Evolutionary conservation across 2,888 invertebrate species (phyloP).

Genomic region (Cephonodes hylas): DNA sequence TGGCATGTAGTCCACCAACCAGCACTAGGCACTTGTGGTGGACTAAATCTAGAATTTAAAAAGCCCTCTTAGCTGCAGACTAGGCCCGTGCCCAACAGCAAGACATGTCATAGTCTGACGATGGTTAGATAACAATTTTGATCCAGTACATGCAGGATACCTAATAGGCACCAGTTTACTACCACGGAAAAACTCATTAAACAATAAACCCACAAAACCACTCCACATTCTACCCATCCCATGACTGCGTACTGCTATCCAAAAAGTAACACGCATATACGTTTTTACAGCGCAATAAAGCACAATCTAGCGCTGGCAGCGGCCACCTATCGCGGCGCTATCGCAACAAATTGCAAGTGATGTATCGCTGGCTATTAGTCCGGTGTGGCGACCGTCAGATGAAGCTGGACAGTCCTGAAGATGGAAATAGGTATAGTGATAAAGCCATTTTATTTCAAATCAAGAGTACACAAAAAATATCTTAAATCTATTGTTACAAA

Average conservation of each 20-base stretch:
- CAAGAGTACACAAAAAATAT: too few species aligned
- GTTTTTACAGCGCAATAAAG: conserved; percentile 67
- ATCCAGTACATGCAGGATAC: too few species aligned
- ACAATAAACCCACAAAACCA: background rate
- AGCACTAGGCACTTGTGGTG: too few species aligned
- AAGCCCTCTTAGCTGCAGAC: too few species aligned
- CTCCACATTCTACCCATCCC: background rate
- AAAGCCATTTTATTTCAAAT: background rate
- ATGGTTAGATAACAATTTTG: too few species aligned
- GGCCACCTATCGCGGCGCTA: conserved; percentile 63
- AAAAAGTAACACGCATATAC: conserved; percentile 21
- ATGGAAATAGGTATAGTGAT: background rate
- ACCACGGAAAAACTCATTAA: too few species aligned
- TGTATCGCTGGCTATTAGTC: conserved; percentile 61
- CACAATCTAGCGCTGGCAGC: conserved; percentile 52
- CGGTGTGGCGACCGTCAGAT: conserved; percentile 23
- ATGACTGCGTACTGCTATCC: background rate
- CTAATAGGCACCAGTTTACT: too few species aligned
- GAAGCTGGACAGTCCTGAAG: background rate
- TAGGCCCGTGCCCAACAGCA: too few species aligned
- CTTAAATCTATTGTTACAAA: too few species aligned
- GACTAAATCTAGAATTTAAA: too few species aligned
- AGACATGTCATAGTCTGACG: too few species aligned
- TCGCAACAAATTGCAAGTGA: conserved; percentile 78
- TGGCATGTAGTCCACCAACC: too few species aligned